Conservation (phyloP, 2,113 vertebrate species). For the Larimichthys crocea region DNA sequence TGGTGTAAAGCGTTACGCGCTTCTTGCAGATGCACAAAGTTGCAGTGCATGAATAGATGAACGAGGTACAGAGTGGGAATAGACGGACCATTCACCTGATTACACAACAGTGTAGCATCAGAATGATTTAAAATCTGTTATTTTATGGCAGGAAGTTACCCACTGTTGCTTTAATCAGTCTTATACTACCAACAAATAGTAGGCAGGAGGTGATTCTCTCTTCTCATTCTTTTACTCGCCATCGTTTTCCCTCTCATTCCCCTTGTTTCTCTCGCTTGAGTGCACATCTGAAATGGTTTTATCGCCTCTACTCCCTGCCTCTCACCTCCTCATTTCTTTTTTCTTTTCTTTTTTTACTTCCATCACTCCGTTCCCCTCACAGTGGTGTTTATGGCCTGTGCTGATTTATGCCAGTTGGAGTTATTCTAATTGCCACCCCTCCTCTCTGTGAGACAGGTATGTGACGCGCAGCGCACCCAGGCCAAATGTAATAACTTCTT, state of each 20-base stretch:
- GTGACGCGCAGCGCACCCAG: conserved; percentile 30
- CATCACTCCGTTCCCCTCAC: conserved; percentile 23
- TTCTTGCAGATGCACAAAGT: too few relatives aligned
- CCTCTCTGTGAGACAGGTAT: conserved; percentile 28
- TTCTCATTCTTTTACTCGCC: background rate
- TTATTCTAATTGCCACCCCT: conserved; percentile 55
- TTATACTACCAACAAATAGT: conserved; percentile 34
- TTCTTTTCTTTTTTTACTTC: background rate
- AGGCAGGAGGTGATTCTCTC: conserved; percentile 18
- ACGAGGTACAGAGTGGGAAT: too few relatives aligned
- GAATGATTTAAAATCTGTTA: too few relatives aligned
- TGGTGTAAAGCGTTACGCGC: too few relatives aligned
- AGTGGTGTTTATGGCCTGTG: conserved; percentile 52
- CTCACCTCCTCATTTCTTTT: conserved; percentile 46
- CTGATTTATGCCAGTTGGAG: conserved; percentile 60
- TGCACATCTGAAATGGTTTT: conserved; percentile 50
- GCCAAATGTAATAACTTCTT: conserved; percentile 38
- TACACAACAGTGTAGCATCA: too few relatives aligned
- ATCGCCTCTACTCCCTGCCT: conserved; percentile 43
- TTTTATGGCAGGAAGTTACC: too few relatives aligned
- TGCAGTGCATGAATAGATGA: too few relatives aligned
- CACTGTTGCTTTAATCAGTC: conserved; percentile 25
- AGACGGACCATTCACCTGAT: too few relatives aligned
- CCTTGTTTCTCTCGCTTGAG: conserved; percentile 37
- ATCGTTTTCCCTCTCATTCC: background rate